Percentiles rank a stretch among this genome's conserved stretches.
Evolutionary conservation across 2,888 invertebrate genomes (phyloP).

Genomic region (Ophion obscuratus): DNA sequence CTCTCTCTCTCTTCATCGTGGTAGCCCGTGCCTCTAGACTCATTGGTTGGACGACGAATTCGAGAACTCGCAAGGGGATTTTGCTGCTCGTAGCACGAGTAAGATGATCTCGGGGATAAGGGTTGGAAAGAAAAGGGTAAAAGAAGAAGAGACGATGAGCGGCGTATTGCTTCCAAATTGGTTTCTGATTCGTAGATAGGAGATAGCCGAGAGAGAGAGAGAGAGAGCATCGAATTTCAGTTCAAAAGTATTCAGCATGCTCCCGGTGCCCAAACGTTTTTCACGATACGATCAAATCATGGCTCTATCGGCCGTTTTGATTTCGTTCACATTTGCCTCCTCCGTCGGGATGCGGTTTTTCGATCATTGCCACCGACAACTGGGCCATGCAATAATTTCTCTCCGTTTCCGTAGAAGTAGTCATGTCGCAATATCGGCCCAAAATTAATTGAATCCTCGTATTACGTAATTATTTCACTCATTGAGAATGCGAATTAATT

Average conservation of each 20-base stretch:
- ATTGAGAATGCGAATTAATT: neutral
- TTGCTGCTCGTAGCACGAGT: constrained; percentile 50
- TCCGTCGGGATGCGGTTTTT: constrained; percentile 40
- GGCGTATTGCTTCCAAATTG: constrained; percentile 83
- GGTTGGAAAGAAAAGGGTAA: constrained; percentile 75
- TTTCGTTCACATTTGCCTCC: constrained; percentile 44
- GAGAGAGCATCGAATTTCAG: constrained; percentile 54
- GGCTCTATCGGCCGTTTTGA: constrained; percentile 70
- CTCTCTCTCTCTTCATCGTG: constrained; percentile 24
- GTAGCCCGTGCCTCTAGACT: constrained; percentile 45
- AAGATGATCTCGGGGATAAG: constrained; percentile 61
- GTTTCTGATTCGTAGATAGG: constrained; percentile 81
- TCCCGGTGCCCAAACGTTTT: constrained; percentile 53
- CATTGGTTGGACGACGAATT: constrained; percentile 58
- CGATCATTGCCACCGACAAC: constrained; percentile 55
- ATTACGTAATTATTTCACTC: constrained; percentile 11
- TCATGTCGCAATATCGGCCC: neutral
- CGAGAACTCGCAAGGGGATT: constrained; percentile 43
- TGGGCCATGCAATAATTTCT: constrained; percentile 40
- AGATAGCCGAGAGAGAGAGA: constrained; percentile 71
- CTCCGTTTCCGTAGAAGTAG: neutral
- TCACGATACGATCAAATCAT: constrained; percentile 52
- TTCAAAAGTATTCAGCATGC: constrained; percentile 54
- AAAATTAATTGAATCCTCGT: neutral
- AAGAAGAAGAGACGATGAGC: constrained; percentile 79